Percentiles rank a stretch among this genome's conserved stretches.
phyloP scores from a whole-genome alignment of 2,797 vertebrate genomes.

The Enteromius fasciolatus region DNA sequence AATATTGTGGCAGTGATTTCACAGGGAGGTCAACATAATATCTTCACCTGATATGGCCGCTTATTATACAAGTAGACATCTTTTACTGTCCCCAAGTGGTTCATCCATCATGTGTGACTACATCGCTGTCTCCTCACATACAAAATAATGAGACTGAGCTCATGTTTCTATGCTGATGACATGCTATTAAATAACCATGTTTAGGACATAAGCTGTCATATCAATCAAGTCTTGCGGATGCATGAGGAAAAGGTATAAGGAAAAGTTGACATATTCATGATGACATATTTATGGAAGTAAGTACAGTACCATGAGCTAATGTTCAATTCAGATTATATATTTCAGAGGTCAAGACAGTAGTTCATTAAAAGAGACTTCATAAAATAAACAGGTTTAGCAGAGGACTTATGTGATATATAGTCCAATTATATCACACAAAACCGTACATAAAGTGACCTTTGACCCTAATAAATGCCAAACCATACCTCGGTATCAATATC shows the following conservation, averaged over 20 bases:
- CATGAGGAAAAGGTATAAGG: not conserved
- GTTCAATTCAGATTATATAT: not conserved
- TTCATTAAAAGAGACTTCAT: not conserved
- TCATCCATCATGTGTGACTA: constrained; percentile 25
- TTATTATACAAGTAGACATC: constrained; percentile 33
- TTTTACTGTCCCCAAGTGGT: constrained; percentile 26
- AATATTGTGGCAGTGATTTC: constrained; percentile 13
- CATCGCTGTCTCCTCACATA: constrained; percentile 1
- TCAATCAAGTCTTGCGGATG: constrained; percentile 22
- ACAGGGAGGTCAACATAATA: constrained; percentile 34
- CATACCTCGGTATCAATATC: not conserved
- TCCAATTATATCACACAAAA: constrained; percentile 12
- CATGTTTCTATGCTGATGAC: constrained; percentile 41
- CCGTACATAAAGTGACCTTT: not conserved
- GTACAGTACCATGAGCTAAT: not conserved
- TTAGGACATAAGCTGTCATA: constrained; percentile 18
- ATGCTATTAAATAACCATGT: constrained; percentile 27
- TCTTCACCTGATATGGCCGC: constrained; percentile 31
- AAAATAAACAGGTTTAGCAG: constrained; percentile 5
- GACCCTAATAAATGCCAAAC: constrained; percentile 19
- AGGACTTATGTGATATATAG: not conserved
- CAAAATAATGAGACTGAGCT: constrained; percentile 35
- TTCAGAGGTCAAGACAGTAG: not conserved
- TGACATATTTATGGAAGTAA: constrained; percentile 23
- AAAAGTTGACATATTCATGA: constrained; percentile 10